phyloP scores from a whole-genome alignment of 2,888 invertebrate genomes.

The Biston betularia region DNA sequence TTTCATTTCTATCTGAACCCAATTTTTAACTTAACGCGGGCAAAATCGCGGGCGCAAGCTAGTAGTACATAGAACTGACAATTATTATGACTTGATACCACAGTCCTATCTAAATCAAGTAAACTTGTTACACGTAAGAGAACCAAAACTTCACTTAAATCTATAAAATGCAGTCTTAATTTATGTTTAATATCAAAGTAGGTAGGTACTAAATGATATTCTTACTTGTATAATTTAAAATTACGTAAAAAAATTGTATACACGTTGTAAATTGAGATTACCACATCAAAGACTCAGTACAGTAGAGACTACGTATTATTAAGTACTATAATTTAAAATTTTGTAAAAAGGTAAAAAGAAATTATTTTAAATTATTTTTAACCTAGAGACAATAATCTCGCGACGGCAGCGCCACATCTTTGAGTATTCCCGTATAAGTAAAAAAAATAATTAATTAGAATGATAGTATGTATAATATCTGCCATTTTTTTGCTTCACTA shows the following conservation, averaged over 20 bases:
- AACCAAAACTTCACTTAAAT: conserved; percentile 19
- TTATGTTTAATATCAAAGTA: background rate
- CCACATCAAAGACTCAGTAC: background rate
- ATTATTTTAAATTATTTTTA: too few species aligned
- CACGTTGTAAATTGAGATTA: conserved; percentile 6
- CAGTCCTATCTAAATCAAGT: background rate
- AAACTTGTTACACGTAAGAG: conserved; percentile 5
- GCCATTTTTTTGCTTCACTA: too few species aligned
- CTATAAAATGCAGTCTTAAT: conserved; percentile 37
- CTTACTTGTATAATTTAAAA: background rate
- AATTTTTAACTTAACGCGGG: too few species aligned
- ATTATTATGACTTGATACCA: background rate
- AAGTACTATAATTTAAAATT: background rate
- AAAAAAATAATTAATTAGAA: too few species aligned
- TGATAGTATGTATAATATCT: too few species aligned
- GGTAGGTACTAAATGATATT: background rate
- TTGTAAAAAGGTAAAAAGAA: background rate
- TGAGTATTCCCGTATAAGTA: too few species aligned
- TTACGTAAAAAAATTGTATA: background rate
- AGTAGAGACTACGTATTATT: background rate
- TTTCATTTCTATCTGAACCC: too few species aligned
- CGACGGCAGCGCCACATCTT: too few species aligned
- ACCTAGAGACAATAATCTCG: too few species aligned
- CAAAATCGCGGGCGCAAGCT: too few species aligned
- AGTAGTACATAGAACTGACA: too few species aligned